phyloP scores from a whole-genome alignment of 2,797 vertebrate species.

The Eulemur rubriventer region DNA sequence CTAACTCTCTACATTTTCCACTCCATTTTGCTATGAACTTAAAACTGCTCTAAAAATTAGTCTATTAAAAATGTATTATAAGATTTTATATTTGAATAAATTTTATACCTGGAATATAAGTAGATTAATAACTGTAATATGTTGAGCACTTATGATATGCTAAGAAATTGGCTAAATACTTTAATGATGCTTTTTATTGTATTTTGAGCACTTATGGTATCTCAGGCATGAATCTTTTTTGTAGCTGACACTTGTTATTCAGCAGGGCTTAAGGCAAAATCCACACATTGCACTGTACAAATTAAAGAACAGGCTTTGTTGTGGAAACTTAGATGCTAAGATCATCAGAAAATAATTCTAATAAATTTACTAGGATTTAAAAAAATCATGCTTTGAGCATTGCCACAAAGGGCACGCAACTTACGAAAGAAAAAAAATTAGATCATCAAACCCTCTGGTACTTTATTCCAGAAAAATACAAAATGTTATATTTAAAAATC shows the following conservation, averaged over 20 bases:
- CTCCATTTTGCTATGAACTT: background rate
- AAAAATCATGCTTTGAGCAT: background rate
- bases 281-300: background rate
- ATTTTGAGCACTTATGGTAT: background rate
- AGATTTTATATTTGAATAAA: background rate
- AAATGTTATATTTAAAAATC: background rate
- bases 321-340: background rate
- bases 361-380: background rate
- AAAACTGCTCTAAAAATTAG: background rate
- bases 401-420: background rate
- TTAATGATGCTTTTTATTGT: background rate
- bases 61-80: background rate
- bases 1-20: background rate
- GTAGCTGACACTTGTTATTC: background rate
- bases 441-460: background rate
- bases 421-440: background rate
- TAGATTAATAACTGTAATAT: background rate
- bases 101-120: background rate
- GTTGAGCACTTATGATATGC: background rate
- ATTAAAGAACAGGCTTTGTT: background rate
- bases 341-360: background rate
- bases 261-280: background rate
- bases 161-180: background rate
- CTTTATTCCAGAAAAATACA: background rate
- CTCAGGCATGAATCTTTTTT: background rate